Conservation (phyloP, 2,888 invertebrate species). For the Plebejus anna region DNA sequence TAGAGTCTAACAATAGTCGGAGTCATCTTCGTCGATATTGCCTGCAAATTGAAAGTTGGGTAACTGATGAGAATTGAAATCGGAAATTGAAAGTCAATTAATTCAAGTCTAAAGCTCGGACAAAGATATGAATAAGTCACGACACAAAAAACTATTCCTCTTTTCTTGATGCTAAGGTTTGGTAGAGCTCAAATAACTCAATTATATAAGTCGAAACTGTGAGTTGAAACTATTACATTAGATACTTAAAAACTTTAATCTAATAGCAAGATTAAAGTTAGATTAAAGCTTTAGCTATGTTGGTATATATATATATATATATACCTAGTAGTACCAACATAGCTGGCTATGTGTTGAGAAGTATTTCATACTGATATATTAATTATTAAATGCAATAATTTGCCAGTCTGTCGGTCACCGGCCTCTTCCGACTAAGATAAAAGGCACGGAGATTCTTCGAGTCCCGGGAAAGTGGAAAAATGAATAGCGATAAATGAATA, state of each 20-base stretch:
- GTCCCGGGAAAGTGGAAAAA: too few species aligned
- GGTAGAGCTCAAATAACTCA: not conserved
- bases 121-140: not conserved
- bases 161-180: not conserved
- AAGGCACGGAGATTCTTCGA: too few species aligned
- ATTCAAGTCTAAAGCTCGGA: not conserved
- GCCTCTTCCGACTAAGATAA: too few species aligned
- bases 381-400: not conserved
- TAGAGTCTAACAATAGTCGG: conserved; percentile 3
- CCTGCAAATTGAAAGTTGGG: not conserved
- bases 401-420: not conserved
- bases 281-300: too few species aligned
- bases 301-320: too few species aligned
- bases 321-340: too few species aligned
- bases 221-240: not conserved
- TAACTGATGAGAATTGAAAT: conserved; percentile 4
- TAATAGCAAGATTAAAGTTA: too few species aligned
- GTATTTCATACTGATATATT: too few species aligned
- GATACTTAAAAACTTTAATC: not conserved
- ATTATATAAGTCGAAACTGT: too few species aligned
- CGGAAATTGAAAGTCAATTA: conserved; percentile 1
- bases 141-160: not conserved
- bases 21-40: conserved; percentile 6
- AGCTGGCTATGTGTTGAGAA: too few species aligned
- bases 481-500: too few species aligned